Percentiles rank a stretch among this genome's conserved stretches.
Conservation (phyloP, 2,888 invertebrate species). For the Neelides folsomi region DNA sequence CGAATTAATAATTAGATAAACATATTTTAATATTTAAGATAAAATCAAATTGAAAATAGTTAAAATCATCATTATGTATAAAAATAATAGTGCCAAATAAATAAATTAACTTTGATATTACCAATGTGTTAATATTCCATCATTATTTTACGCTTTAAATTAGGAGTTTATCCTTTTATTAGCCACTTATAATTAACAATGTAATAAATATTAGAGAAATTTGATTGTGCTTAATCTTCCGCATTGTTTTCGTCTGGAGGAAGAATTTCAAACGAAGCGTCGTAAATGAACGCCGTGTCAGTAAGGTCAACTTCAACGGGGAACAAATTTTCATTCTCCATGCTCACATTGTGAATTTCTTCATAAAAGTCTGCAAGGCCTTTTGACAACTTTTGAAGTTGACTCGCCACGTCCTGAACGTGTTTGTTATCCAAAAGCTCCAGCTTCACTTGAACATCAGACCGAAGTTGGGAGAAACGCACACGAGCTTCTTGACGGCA, state of each 20-base stretch:
- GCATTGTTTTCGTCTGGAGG: constrained; percentile 25
- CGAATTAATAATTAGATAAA: too few relatives aligned
- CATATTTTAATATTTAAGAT: too few relatives aligned
- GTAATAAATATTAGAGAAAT: too few relatives aligned
- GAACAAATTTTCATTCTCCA: constrained; percentile 61
- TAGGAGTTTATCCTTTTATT: too few relatives aligned
- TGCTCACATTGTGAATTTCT: constrained; percentile 60
- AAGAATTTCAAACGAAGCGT: constrained; percentile 36
- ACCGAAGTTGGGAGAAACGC: constrained; percentile 67
- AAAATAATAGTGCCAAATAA: too few relatives aligned
- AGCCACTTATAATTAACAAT: too few relatives aligned
- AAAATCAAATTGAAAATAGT: too few relatives aligned
- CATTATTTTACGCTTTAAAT: too few relatives aligned
- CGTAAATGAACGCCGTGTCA: constrained; percentile 81
- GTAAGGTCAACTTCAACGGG: constrained; percentile 93
- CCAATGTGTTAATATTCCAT: too few relatives aligned
- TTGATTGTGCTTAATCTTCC: constrained; percentile 6
- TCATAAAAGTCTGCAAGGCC: constrained; percentile 64
- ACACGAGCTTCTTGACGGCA: constrained; percentile 88
- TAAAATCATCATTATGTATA: too few relatives aligned
- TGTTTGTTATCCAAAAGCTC: constrained; percentile 96
- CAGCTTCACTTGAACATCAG: constrained; percentile 90
- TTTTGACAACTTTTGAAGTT: constrained; percentile 66
- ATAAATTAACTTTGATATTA: too few relatives aligned
- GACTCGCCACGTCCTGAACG: constrained; percentile 84